phyloP scores from a whole-genome alignment of 2,797 vertebrate species.

The Rachycentron canadum region DNA sequence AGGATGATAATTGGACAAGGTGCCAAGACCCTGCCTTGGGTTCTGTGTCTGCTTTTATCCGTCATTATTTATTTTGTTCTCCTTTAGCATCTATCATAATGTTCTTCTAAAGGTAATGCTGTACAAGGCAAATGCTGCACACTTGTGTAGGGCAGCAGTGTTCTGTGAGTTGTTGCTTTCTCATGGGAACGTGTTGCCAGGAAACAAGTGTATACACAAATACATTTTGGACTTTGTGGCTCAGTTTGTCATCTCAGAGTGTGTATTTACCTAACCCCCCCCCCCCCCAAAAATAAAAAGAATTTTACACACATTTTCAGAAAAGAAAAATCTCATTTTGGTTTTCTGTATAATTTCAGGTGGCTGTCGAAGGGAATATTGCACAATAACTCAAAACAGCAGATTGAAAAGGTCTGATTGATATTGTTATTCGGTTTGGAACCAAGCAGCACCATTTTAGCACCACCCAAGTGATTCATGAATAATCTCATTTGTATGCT shows the following conservation, averaged over 20 bases:
- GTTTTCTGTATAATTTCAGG: conserved; percentile 33
- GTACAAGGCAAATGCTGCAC: conserved; percentile 24
- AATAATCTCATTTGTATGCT: conserved; percentile 60
- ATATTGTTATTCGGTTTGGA: conserved; percentile 49
- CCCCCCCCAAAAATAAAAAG: conserved; percentile 23
- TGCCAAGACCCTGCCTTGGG: conserved; percentile 50
- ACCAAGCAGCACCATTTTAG: conserved; percentile 35
- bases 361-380: conserved; percentile 1
- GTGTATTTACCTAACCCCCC: conserved; percentile 25
- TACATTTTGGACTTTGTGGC: conserved; percentile 39
- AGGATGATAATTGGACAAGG: conserved; percentile 63
- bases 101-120: neutral
- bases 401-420: conserved; percentile 37
- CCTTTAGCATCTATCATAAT: conserved; percentile 29
- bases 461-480: conserved; percentile 48
- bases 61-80: conserved; percentile 47
- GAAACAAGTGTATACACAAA: conserved; percentile 58
- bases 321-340: conserved; percentile 12
- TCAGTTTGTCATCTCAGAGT: conserved; percentile 38
- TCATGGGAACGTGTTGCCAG: conserved; percentile 61
- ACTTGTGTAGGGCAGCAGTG: conserved; percentile 26
- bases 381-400: conserved; percentile 6
- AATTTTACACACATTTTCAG: neutral
- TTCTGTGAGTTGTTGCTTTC: conserved; percentile 51
- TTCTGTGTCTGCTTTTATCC: conserved; percentile 46